phyloP scores from a whole-genome alignment of 1,140 invertebrate species.

The Mesaphorura yosii region DNA sequence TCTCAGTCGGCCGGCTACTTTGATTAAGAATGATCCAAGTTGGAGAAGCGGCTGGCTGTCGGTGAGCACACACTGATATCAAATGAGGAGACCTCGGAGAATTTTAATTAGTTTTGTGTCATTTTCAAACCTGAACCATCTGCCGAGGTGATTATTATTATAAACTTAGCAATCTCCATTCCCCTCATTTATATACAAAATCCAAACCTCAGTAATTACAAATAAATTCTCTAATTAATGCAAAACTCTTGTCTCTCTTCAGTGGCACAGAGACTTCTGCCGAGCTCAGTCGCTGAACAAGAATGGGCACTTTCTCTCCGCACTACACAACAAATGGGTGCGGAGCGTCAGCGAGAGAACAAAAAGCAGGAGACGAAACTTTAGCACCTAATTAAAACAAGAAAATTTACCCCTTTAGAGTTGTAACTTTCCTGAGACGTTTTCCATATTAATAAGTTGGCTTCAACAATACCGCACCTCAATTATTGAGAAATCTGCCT shows the following conservation, averaged over 20 bases:
- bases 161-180: conserved; percentile 28
- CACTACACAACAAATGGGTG: too few relatives aligned
- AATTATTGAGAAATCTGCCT: conserved; percentile 22
- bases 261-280: too few relatives aligned
- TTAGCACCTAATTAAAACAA: conserved; percentile 32
- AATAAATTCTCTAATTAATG: conserved; percentile 31
- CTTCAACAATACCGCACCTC: conserved; percentile 14
- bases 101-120: conserved; percentile 32
- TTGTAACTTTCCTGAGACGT: conserved; percentile 25
- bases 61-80: too few relatives aligned
- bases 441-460: conserved; percentile 30
- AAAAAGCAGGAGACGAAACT: conserved; percentile 24
- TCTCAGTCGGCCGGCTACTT: too few relatives aligned
- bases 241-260: conserved; percentile 26
- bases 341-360: too few relatives aligned
- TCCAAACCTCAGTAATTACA: conserved; percentile 29
- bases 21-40: too few relatives aligned
- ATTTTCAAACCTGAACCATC: conserved; percentile 27
- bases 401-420: conserved; percentile 18
- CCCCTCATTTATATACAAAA: conserved; percentile 26
- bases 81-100: conserved; percentile 18
- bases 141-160: conserved; percentile 27
- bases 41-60: too few relatives aligned
- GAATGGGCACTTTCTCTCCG: too few relatives aligned
- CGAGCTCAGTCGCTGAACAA: too few relatives aligned